These are phyloP conservation scores for Pristiophorus japonicus DNA, from an alignment of 2,113 vertebrate species.

Conservation along the genomic window DNA sequence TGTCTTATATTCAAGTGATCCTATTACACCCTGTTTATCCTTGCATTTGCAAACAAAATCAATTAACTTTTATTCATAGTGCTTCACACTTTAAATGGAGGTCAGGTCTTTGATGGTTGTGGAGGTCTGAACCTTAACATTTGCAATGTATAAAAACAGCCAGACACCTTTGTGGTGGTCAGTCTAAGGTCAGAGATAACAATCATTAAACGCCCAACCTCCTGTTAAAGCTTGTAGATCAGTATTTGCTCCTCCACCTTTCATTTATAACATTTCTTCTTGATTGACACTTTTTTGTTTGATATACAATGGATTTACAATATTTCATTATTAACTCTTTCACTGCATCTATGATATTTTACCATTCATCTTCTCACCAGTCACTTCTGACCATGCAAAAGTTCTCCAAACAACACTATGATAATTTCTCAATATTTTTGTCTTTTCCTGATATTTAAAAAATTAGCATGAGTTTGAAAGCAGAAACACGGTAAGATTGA, in stretches of 20 bases:
- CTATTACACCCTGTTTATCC: neutral
- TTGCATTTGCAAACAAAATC: constrained; percentile 29
- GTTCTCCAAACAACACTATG: neutral
- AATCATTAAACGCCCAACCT: neutral
- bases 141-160: constrained; percentile 15
- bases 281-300: constrained; percentile 9
- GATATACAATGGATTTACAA: neutral
- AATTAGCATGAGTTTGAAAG: neutral
- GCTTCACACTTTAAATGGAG: constrained; percentile 24
- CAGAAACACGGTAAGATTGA: no score
- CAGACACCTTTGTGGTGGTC: neutral
- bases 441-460: neutral
- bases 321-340: constrained; percentile 7
- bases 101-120: neutral
- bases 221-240: constrained; percentile 1
- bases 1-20: constrained; percentile 12
- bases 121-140: constrained; percentile 13
- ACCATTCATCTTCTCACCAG: neutral
- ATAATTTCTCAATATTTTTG: neutral
- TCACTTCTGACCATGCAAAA: neutral
- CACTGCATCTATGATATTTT: neutral
- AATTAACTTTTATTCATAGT: constrained; percentile 26
- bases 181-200: constrained; percentile 8
- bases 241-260: neutral
- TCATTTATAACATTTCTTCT: neutral